Evolutionary conservation across 1,140 invertebrate genomes (phyloP).

Genomic region (Chelonus insularis): DNA sequence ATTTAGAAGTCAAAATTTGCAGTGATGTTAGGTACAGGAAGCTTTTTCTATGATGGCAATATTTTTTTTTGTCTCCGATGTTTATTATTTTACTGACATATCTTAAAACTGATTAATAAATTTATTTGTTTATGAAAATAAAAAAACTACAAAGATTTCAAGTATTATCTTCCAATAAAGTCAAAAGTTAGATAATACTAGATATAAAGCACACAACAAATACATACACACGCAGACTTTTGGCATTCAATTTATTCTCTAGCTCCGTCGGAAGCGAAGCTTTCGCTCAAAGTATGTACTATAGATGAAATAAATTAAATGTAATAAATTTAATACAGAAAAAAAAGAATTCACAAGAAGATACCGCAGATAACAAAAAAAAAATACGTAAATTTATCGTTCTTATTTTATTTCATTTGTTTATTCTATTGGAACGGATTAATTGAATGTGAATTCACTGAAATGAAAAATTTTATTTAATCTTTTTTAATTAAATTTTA

Average conservation of each 20-base stretch:
- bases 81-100: too few species aligned
- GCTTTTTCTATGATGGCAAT: too few species aligned
- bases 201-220: neutral
- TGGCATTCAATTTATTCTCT: neutral
- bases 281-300: slow-evolving; percentile 25
- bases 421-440: too few species aligned
- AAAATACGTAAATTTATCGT: neutral
- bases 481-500: too few species aligned
- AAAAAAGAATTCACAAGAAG: slow-evolving; percentile 1
- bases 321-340: slow-evolving; percentile 19
- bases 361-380: slow-evolving; percentile 27
- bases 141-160: neutral
- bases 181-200: too few species aligned
- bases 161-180: too few species aligned
- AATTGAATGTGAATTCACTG: too few species aligned
- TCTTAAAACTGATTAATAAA: neutral
- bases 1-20: too few species aligned
- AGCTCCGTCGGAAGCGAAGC: slow-evolving; percentile 25
- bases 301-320: slow-evolving; percentile 10
- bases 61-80: too few species aligned
- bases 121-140: neutral
- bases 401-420: too few species aligned
- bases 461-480: too few species aligned
- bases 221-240: neutral
- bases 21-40: too few species aligned